Percentiles rank a stretch among this genome's conserved stretches.
phyloP scores from a whole-genome alignment of 1,140 invertebrate species.

The Pseudobourletiella spinata region DNA sequence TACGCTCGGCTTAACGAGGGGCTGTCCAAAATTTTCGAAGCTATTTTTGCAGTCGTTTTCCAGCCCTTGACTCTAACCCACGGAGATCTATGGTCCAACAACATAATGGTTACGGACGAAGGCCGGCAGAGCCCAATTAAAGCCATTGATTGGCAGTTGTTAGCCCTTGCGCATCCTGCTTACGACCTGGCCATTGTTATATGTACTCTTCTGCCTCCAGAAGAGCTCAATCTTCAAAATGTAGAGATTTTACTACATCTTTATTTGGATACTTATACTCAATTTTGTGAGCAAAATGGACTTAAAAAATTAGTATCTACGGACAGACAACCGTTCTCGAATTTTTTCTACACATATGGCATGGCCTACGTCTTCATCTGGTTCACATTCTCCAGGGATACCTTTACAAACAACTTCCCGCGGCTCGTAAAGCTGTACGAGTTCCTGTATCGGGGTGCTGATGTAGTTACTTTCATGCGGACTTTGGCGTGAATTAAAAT shows the following conservation, averaged over 20 bases:
- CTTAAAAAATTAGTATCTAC: background rate
- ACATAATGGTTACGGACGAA: constrained; percentile 10
- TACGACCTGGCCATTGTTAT: constrained; percentile 15
- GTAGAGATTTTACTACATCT: constrained; percentile 7
- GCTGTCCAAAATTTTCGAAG: background rate
- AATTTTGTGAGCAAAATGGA: background rate
- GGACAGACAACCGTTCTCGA: constrained; percentile 2
- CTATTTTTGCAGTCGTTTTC: background rate
- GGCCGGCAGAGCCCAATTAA: background rate
- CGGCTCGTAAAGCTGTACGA: constrained; percentile 15
- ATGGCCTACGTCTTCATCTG: constrained; percentile 12
- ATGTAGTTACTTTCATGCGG: constrained; percentile 11
- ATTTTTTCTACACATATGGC: constrained; percentile 22
- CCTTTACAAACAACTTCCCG: constrained; percentile 1
- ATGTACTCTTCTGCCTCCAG: constrained; percentile 8
- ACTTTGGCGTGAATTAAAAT: background rate
- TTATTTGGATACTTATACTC: constrained; percentile 9
- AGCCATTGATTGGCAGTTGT: constrained; percentile 28
- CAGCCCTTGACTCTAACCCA: constrained; percentile 3
- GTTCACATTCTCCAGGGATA: background rate
- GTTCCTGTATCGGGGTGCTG: constrained; percentile 6
- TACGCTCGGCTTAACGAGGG: background rate
- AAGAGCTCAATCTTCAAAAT: background rate
- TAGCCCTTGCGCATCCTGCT: constrained; percentile 14
- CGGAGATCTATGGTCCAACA: constrained; percentile 26